Evolutionary conservation across 2,113 vertebrate genomes (phyloP), one percentile per base, ranked within the genome.

Genomic region (Eira barbara): DNA sequence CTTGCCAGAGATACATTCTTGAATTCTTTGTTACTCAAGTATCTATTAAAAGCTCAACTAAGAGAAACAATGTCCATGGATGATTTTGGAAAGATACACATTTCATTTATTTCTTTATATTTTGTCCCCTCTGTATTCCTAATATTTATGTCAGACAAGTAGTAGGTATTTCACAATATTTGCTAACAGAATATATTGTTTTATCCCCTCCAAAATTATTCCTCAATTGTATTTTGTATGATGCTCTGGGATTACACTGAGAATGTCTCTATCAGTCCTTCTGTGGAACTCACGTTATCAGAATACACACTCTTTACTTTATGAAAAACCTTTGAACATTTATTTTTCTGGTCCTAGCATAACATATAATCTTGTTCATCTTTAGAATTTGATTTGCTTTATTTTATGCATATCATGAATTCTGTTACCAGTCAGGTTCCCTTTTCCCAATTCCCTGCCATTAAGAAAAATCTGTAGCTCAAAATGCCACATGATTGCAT

Each of bases 11-110:
- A 93, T 78, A 67, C 61, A 65, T 87, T 95, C 90, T 93, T 73
- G 59, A 95, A 67, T 61, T 87, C 45, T 90, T 97, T 90, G 57
- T 95, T 65, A 86, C 34, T 65, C 65, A 89, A 74, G 20, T 67
- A 55, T 71, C 81, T 93, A 59, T 93, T 97, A 83, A 91, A 95
- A 96, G 47, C 34, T 82, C 73, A 63, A 39, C 34, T 7, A 47
- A 39, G 36, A 83, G 25, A 92, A 94, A 85, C 57, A 86, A 31
- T 63, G 73, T 89, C 73, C n/a, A 63, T 18, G 20, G 7, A 52
- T 63, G 29, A 63, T 69, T 96, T 90, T 25, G 47, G 61, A 71
- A 78, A 89, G 69, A 69, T 15, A n/a, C 7, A 57, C 10, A 17
- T 59, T 91, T 83, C 25, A 52, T 31, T 42, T 27, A 45, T 82